These are phyloP conservation scores for Tipula unca DNA, from an alignment of 2,888 invertebrate genomes.

Conservation along the genomic window DNA sequence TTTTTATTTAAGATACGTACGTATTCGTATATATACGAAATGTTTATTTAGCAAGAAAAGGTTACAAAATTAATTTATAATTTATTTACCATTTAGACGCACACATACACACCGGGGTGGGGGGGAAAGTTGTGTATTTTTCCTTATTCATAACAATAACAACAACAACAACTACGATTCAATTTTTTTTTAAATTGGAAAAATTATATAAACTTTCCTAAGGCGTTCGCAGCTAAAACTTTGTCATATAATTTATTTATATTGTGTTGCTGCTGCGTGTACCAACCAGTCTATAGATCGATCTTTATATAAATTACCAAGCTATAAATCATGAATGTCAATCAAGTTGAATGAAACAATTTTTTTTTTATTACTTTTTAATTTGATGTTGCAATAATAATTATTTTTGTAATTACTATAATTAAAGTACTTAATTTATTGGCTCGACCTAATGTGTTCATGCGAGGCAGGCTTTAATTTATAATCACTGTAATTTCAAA, in stretches of 20 bases:
- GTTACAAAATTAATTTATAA: not conserved
- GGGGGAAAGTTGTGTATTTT: not conserved
- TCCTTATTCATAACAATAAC: not conserved
- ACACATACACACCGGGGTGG: not conserved
- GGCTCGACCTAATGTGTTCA: not conserved
- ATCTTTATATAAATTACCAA: not conserved
- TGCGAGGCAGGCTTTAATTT: no score
- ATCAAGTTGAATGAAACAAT: not conserved
- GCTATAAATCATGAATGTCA: not conserved
- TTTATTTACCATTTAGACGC: not conserved
- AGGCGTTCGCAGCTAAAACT: not conserved
- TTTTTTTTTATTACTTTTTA: not conserved
- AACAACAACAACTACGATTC: not conserved
- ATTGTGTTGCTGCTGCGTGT: not conserved
- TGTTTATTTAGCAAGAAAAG: not conserved
- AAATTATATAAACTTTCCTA: not conserved
- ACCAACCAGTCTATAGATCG: not conserved
- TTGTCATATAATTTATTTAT: not conserved
- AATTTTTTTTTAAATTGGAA: not conserved
- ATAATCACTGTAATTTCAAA: no score
- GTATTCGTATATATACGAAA: not conserved
- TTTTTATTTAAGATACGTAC: not conserved
- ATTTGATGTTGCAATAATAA: not conserved
- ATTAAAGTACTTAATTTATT: not conserved
- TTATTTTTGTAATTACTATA: not conserved